These are phyloP conservation scores for Hofmannophila pseudospretella DNA, from an alignment of 2,888 invertebrate species.

Conservation along the genomic window DNA sequence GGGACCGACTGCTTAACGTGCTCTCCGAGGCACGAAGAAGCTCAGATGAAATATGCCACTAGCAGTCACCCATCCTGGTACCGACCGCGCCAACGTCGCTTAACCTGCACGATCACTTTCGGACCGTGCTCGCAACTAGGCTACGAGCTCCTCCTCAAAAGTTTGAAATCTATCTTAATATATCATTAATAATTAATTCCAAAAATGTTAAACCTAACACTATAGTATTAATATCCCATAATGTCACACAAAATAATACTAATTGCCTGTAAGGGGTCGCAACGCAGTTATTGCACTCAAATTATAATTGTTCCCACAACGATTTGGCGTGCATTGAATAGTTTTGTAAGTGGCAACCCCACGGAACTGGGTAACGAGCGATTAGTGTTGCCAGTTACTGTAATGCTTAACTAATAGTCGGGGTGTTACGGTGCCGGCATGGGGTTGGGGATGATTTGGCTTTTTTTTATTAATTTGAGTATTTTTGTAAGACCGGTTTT, in stretches of 20 bases:
- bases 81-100: no score
- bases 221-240: background rate
- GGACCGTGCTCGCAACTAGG: no score
- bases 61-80: no score
- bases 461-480: background rate
- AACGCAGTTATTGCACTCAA: slow-evolving; percentile 5
- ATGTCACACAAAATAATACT: slow-evolving; percentile 2
- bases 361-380: slow-evolving; percentile 57
- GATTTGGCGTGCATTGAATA: slow-evolving; percentile 25
- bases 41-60: no score
- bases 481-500: no score
- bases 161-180: no score
- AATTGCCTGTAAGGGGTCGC: background rate
- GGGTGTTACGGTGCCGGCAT: slow-evolving; percentile 38
- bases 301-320: slow-evolving; percentile 36
- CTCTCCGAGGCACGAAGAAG: no score
- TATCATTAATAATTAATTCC: no score
- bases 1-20: no score
- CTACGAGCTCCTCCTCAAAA: no score
- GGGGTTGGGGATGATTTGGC: slow-evolving; percentile 20
- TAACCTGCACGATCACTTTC: no score
- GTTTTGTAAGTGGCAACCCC: slow-evolving; percentile 30
- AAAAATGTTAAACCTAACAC: no score
- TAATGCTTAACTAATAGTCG: slow-evolving; percentile 65
- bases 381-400: slow-evolving; percentile 73